A percentile compares a stretch with the other conserved stretches of the same genome.
Conservation (phyloP, 2,888 invertebrate species). For the Microctonus aethiopoides region DNA sequence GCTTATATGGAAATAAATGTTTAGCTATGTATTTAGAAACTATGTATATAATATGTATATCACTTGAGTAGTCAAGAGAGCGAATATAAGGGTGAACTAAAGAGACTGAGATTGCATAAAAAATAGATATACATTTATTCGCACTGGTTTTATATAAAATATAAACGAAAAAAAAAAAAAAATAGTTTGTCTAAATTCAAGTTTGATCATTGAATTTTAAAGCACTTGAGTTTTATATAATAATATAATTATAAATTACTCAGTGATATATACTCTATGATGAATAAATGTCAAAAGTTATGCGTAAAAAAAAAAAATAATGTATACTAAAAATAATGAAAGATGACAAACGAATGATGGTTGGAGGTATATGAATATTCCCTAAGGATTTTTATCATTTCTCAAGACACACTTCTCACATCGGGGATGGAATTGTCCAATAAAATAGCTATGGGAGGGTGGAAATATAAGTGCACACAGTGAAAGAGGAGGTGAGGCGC, state of each 20-base stretch:
- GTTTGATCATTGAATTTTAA: neutral
- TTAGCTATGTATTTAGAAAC: conserved; percentile 35
- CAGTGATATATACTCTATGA: neutral
- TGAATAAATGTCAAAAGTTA: too few relatives aligned
- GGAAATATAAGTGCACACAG: neutral
- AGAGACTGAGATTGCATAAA: neutral
- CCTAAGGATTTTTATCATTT: conserved; percentile 16
- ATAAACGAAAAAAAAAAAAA: neutral
- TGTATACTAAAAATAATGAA: neutral
- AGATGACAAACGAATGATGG: neutral
- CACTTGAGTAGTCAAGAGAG: conserved; percentile 21
- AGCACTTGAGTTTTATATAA: neutral
- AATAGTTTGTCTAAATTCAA: neutral
- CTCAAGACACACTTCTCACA: neutral
- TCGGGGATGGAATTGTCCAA: conserved; percentile 25
- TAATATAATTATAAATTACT: neutral
- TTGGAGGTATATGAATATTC: neutral
- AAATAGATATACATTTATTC: neutral
- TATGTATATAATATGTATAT: conserved; percentile 10
- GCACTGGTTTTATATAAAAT: neutral
- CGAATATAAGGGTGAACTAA: neutral
- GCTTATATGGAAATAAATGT: conserved; percentile 61
- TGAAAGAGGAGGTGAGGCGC: conserved; percentile 5
- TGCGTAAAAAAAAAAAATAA: neutral
- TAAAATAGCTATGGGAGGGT: conserved; percentile 1